Conservation (phyloP, 2,113 vertebrate genomes). For the Tachysurus fulvidraco region DNA sequence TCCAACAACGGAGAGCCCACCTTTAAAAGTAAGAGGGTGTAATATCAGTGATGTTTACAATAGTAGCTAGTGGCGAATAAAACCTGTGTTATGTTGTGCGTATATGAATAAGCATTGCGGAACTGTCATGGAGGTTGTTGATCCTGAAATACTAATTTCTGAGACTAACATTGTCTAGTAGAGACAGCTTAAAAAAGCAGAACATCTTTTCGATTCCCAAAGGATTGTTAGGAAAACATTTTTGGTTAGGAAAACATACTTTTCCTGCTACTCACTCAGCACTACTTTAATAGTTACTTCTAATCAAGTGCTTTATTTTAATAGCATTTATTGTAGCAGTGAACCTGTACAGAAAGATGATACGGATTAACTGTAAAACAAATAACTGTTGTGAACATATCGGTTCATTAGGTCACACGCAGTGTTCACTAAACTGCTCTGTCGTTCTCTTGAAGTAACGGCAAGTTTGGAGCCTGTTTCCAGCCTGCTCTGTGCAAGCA, state of each 20-base stretch:
- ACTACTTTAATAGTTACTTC: background rate
- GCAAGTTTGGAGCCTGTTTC: constrained; percentile 94
- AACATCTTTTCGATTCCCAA: background rate
- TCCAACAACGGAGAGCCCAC: no score
- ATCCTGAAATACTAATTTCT: background rate
- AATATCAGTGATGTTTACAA: background rate
- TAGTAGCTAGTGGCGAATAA: no score
- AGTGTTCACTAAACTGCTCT: background rate
- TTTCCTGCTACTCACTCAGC: background rate
- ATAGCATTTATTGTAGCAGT: background rate
- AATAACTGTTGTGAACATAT: background rate
- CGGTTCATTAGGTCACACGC: background rate
- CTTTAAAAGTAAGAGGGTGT: no score
- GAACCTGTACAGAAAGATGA: background rate
- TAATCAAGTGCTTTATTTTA: background rate
- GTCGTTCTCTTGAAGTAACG: constrained; percentile 72
- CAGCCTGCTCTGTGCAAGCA: constrained; percentile 94
- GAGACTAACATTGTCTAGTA: background rate
- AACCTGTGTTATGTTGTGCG: background rate
- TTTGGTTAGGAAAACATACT: background rate
- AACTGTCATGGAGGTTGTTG: background rate
- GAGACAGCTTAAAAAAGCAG: background rate
- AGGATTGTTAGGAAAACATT: background rate
- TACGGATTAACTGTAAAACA: background rate
- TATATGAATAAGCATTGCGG: background rate